phyloP scores from a whole-genome alignment of 2,797 vertebrate species.

The Pelochelys cantorii region DNA sequence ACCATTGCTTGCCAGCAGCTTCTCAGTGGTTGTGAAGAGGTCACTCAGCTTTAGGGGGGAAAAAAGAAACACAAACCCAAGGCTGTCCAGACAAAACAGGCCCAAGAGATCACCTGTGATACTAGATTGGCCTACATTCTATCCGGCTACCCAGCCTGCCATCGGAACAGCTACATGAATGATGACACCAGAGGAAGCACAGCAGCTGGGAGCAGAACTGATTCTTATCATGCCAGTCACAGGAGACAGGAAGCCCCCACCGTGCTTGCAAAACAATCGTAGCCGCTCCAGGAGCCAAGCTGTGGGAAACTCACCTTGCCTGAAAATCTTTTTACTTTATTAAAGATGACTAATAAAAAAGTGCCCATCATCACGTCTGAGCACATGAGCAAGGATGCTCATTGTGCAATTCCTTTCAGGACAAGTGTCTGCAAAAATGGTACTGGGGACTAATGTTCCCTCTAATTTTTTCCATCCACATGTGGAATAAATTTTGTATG shows the following conservation, averaged over 20 bases:
- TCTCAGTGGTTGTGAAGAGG: background rate
- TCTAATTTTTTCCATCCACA: too few species aligned
- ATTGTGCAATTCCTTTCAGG: background rate
- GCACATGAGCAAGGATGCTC: background rate
- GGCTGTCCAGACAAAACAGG: background rate
- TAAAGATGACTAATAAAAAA: background rate
- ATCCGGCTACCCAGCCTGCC: background rate
- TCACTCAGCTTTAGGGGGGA: background rate
- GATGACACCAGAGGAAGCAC: background rate
- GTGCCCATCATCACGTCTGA: accelerated
- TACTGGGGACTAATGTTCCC: background rate
- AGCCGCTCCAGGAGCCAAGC: background rate
- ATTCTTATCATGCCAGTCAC: background rate
- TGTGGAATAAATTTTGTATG: too few species aligned
- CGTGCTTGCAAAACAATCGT: background rate
- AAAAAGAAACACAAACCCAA: accelerated
- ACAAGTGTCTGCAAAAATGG: background rate
- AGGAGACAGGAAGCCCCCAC: background rate
- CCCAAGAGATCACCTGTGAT: background rate
- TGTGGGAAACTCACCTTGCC: background rate
- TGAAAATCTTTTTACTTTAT: background rate
- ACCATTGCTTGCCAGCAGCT: background rate
- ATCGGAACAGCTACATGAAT: background rate
- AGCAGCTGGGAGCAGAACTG: background rate
- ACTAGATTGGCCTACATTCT: background rate